These are phyloP conservation scores for Jacana jacana DNA, from an alignment of 2,113 vertebrate genomes.

Conservation along the genomic window DNA sequence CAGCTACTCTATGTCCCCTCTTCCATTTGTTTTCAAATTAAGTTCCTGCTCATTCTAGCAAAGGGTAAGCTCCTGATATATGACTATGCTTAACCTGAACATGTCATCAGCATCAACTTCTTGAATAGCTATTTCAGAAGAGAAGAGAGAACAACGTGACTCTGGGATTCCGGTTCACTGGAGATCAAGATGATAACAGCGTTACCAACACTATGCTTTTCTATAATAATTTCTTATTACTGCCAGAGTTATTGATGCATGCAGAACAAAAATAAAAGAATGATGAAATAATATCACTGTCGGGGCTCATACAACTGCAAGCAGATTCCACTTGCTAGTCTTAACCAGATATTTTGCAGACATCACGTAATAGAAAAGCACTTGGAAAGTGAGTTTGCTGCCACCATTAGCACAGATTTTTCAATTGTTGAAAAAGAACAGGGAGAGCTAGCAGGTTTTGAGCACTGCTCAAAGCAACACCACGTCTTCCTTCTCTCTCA, in stretches of 20 bases:
- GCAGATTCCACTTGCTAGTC: background rate
- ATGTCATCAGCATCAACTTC: background rate
- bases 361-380: background rate
- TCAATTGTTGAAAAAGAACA: background rate
- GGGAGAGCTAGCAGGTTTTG: background rate
- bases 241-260: background rate
- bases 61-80: background rate
- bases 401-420: background rate
- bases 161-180: background rate
- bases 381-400: background rate
- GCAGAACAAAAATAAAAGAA: background rate
- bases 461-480: background rate
- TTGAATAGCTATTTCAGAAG: background rate
- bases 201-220: background rate
- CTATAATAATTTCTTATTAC: background rate
- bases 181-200: background rate
- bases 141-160: background rate
- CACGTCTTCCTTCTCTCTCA: background rate
- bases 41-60: conserved; percentile 14
- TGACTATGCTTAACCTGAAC: background rate
- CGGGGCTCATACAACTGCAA: background rate
- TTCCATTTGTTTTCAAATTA: conserved; percentile 45
- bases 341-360: background rate
- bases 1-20: background rate
- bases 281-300: background rate